Evolutionary conservation across 2,797 vertebrate species (phyloP).

Genomic region (Bovichtus variegatus): DNA sequence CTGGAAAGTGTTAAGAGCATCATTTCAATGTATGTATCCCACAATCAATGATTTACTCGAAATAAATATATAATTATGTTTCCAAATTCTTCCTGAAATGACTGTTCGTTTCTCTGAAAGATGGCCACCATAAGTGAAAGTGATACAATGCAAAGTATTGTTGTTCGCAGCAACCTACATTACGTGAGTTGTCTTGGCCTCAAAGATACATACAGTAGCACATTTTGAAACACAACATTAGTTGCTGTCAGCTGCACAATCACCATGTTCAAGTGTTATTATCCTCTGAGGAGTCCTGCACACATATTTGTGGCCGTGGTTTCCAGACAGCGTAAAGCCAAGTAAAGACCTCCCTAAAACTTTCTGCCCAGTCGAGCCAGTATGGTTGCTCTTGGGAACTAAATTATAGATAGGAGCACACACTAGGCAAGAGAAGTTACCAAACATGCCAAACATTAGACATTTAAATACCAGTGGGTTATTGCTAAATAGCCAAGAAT

Average conservation of each 20-base stretch:
- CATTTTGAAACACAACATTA: slow-evolving; percentile 36
- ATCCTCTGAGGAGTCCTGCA: slow-evolving; percentile 48
- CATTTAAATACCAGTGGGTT: slow-evolving; percentile 72
- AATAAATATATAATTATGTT: background rate
- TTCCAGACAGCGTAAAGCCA: slow-evolving; percentile 55
- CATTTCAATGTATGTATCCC: background rate
- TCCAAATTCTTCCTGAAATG: slow-evolving; percentile 1
- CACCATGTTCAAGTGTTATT: slow-evolving; percentile 49
- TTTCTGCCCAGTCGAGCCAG: slow-evolving; percentile 46
- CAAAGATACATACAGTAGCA: slow-evolving; percentile 27
- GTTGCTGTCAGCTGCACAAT: slow-evolving; percentile 49
- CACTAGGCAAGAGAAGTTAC: slow-evolving; percentile 52
- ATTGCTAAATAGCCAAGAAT: slow-evolving; percentile 55
- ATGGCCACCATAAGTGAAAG: background rate
- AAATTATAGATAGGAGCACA: slow-evolving; percentile 70
- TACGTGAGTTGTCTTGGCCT: background rate
- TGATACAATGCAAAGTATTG: background rate
- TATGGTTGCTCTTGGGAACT: slow-evolving; percentile 52
- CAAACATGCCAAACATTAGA: slow-evolving; percentile 64
- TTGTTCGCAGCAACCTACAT: background rate
- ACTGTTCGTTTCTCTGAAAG: background rate
- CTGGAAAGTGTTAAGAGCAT: background rate
- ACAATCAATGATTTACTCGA: background rate
- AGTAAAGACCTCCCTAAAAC: slow-evolving; percentile 54
- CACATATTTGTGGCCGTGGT: slow-evolving; percentile 70